Base-by-base conservation (phyloP, 2,888 invertebrate species). In the Vesta saturnalis region DNA sequence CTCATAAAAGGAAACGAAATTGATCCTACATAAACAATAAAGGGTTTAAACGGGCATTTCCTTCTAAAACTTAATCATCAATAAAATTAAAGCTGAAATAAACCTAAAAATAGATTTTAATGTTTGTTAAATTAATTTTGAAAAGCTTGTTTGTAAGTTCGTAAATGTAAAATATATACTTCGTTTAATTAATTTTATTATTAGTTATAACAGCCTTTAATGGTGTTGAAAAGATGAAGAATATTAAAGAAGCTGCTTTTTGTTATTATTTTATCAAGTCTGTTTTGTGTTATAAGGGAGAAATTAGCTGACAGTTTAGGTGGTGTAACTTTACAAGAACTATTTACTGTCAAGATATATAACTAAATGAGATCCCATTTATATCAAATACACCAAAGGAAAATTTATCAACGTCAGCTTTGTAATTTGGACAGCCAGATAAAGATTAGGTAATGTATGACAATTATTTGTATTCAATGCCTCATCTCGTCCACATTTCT, bases 1-100 rank as follows among this genome's bases (percentile, higher is more conserved):
- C 56, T 55, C 35, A 39, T 47, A 43, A 46, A 46, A 63, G n/a
- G 35, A 22, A 43, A 56, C 16, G 46, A 52, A 57, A 61, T 61
- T 61, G 54, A 61, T 22, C 62, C 56, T 22, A 21, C 43, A 16
- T 63, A 63, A 56, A 63, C 62, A 63, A 63, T 56, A 63, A 63
- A 55, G 55, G 19, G 22, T 55, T 63, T 63, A 56, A 63, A 52
- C 19, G 52, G 3, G 21, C 19, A 52, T 52, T 52, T 52, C 52
- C 18, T 52, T 12, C 19, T 19, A 18, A 21, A 52, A 52, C 52
- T 52, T 52, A 52, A 52, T 52, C 52, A 52, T 21, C 52, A 52
- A 52, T 52, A 52, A 52, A 52, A 19, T 52, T 52, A 19, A 52
- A 21, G 21, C 52, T 15, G 47, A 47, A 47, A 15, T 47, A 16